Evolutionary conservation across 2,113 vertebrate genomes (phyloP).

Genomic region (Cranoglanis bouderius): DNA sequence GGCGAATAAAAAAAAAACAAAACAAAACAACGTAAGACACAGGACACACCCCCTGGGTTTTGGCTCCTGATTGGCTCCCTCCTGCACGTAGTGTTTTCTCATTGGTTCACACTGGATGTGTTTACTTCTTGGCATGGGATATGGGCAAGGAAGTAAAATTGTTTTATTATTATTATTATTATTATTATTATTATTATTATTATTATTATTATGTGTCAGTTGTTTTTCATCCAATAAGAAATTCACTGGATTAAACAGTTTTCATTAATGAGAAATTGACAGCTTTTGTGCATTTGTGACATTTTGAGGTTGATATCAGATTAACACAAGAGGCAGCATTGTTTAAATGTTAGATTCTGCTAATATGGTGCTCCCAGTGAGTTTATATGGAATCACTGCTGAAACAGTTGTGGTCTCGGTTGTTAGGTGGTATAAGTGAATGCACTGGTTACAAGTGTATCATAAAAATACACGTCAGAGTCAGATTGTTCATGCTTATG

Average conservation of each 20-base stretch:
- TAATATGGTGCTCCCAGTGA: not conserved
- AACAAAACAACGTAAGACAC: not conserved
- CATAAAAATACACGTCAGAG: not conserved
- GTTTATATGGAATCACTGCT: not conserved
- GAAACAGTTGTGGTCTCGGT: not conserved
- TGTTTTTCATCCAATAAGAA: not conserved
- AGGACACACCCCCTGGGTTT: conserved; percentile 50
- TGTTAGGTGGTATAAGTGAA: not conserved
- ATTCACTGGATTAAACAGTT: not conserved
- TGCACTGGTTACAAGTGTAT: not conserved
- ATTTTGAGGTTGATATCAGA: not conserved
- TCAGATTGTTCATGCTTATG: not conserved
- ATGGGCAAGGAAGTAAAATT: not conserved
- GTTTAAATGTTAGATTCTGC: not conserved
- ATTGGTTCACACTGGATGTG: conserved; percentile 32
- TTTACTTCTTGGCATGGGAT: not conserved
- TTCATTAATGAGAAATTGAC: not conserved
- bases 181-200: not conserved
- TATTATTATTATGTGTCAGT: not conserved
- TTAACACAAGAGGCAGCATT: not conserved
- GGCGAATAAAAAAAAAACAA: not conserved
- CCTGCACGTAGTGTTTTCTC: conserved; percentile 31
- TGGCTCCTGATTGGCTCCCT: conserved; percentile 47
- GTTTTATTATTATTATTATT: not conserved
- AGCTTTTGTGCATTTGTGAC: not conserved